Conservation (phyloP, 2,888 invertebrate genomes). For the Eupithecia insigniata region DNA sequence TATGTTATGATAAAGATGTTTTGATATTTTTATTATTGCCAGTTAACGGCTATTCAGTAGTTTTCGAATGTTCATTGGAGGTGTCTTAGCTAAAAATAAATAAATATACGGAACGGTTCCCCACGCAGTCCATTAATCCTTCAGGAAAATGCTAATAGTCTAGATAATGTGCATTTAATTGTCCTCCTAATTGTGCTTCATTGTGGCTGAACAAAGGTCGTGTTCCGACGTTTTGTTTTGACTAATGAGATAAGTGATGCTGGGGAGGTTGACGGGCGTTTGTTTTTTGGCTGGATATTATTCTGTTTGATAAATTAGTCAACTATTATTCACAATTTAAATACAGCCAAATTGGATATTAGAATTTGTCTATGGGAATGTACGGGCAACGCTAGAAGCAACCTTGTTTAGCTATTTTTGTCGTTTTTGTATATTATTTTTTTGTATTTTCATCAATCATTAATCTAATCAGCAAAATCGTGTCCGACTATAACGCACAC, state of each 20-base stretch:
- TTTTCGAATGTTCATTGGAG: too few species aligned
- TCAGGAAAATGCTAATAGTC: slow-evolving; percentile 31
- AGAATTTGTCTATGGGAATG: background rate
- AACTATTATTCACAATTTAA: too few species aligned
- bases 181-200: slow-evolving; percentile 30
- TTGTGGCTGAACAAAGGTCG: slow-evolving; percentile 17
- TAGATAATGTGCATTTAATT: slow-evolving; percentile 32
- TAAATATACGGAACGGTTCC: slow-evolving; percentile 5
- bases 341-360: background rate
- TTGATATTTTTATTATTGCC: background rate
- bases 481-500: background rate
- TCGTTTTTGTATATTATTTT: too few species aligned
- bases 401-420: background rate
- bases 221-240: slow-evolving; percentile 22
- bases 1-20: background rate
- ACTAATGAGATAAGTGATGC: slow-evolving; percentile 32
- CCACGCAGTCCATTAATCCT: slow-evolving; percentile 8
- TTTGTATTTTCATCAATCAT: too few species aligned
- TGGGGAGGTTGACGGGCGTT: background rate
- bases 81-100: background rate
- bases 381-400: background rate
- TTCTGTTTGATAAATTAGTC: background rate
- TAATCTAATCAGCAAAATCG: too few species aligned
- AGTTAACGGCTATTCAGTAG: too few species aligned
- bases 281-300: background rate